Evolutionary conservation across 2,888 invertebrate species (phyloP).

Genomic region (Metallyticus violacea): DNA sequence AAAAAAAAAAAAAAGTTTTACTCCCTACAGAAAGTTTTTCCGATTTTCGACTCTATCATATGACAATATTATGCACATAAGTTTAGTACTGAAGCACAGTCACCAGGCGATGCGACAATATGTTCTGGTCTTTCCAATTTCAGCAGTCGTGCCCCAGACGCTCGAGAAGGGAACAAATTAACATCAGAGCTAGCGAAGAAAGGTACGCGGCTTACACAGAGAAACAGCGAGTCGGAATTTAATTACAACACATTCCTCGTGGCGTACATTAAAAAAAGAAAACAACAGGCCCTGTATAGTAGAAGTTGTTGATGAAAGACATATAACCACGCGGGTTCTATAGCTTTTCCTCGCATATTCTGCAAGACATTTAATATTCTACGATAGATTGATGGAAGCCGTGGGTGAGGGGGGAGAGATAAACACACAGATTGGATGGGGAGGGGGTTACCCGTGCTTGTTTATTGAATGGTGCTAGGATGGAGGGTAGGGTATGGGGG

Average conservation of each 20-base stretch:
- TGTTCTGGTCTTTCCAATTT: neutral
- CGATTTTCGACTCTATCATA: too few relatives aligned
- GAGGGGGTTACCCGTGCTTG: neutral
- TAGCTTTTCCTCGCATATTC: neutral
- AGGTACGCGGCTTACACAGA: neutral
- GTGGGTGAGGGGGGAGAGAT: neutral
- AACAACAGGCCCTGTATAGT: neutral
- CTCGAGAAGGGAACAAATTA: neutral
- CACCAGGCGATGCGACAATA: too few relatives aligned
- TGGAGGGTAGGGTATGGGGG: neutral
- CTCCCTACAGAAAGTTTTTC: too few relatives aligned
- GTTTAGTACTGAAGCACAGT: too few relatives aligned
- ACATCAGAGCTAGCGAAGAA: neutral
- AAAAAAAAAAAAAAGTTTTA: too few relatives aligned
- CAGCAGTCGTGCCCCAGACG: neutral
- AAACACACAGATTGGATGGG: neutral
- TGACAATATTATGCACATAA: too few relatives aligned
- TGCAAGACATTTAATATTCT: constrained; percentile 8
- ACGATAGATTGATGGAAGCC: neutral
- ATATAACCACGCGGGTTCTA: neutral
- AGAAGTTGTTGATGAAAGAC: neutral
- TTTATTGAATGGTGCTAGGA: constrained; percentile 16
- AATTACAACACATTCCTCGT: neutral
- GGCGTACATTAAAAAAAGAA: neutral
- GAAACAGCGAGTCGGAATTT: neutral